Base-by-base conservation (phyloP, 2,888 invertebrate species). In the Oligia strigilis region DNA sequence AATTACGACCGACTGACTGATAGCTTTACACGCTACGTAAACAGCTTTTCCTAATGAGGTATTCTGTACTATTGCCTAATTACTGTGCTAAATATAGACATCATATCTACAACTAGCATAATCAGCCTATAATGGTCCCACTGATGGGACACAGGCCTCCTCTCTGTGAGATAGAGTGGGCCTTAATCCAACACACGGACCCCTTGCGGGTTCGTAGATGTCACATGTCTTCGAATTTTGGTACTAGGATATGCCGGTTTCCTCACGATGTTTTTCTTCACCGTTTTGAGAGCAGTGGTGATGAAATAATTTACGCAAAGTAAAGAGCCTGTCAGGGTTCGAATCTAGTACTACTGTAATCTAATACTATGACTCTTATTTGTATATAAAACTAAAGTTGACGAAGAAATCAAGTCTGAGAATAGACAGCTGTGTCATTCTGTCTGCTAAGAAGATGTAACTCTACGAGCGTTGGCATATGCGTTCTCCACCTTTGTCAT, bases 11-110 rank as follows among this genome's bases (percentile, higher is more conserved):
- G 49, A n/a, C 3, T 11, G 40, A n/a, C 40, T n/a, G 23, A 72
- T 23, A 43, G 46, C 1, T 64, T 69, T 76, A 82, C 69, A 69
- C 77, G 80, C 77, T 64, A 64, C 76, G 82, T 62, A 75, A n/a
- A 52, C 43, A 23, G 43, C 36, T 62, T 76, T 80, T 82, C 11
- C 13, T 55, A 69, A 69, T 69, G 40, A 58, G 55, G 29, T 69
- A 67, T 40, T 76, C 5, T 62, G 36, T 69, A n/a, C 13, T 62
- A 55, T 40, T 29, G 13, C 23, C 9, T 46, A 64, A 69, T 69
- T 77, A 77, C 49, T 82, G 69, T 76, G 62, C 62, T 64, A 69
- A 75, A 62, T 62, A 40, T 43, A 66, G 6, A 49, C 36, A 13
- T 43, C 40, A n/a, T 40, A 40, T 62, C 11, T 43, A 49, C 14